phyloP scores from a whole-genome alignment of 2,888 invertebrate species.

The Ctena decussata region DNA sequence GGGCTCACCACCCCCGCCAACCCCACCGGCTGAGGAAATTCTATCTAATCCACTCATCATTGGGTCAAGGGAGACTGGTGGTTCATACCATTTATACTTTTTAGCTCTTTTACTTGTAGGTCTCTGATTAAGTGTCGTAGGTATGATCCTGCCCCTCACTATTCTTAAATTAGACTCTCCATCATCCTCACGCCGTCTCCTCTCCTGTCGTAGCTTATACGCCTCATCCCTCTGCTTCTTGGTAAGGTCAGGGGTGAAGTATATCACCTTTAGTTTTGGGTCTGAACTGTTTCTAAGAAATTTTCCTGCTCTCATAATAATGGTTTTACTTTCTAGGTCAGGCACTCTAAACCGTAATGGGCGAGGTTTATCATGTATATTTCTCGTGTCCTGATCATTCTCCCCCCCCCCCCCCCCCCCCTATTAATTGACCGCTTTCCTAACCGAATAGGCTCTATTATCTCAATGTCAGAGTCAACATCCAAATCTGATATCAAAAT shows the following conservation, averaged over 20 bases:
- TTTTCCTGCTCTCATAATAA: not conserved
- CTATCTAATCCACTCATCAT: too few species aligned
- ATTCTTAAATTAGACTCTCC: not conserved
- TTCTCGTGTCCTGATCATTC: not conserved
- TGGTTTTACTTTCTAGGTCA: not conserved
- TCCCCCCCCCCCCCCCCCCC: too few species aligned
- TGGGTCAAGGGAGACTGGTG: too few species aligned
- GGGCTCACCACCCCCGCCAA: not conserved
- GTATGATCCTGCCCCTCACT: not conserved
- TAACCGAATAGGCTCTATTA: too few species aligned
- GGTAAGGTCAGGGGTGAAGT: not conserved
- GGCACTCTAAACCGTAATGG: not conserved
- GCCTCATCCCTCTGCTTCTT: not conserved
- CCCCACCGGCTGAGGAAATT: too few species aligned
- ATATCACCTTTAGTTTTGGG: not conserved
- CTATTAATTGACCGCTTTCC: too few species aligned
- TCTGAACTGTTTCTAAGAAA: not conserved
- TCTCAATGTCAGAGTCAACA: not conserved
- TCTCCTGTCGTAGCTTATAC: not conserved
- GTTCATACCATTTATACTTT: too few species aligned
- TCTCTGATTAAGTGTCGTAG: too few species aligned
- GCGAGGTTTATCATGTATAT: not conserved
- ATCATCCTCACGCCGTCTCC: not conserved
- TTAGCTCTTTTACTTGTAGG: too few species aligned
- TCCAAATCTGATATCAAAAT: not conserved